phyloP scores from a whole-genome alignment of 2,113 vertebrate species.

The Oreochromis aureus region DNA sequence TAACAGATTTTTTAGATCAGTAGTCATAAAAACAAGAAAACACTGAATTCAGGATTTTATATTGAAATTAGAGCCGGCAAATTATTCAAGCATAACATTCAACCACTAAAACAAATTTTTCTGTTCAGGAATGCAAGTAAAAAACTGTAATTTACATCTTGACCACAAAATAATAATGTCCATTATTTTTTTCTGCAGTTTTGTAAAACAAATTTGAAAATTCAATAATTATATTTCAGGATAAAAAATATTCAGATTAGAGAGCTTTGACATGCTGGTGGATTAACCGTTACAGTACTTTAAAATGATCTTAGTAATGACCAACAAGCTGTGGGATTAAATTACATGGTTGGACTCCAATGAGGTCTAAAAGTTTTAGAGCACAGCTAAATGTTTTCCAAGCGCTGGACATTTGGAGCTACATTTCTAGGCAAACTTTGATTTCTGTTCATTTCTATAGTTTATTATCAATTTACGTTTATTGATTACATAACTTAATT shows the following conservation, averaged over 20 bases:
- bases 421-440: background rate
- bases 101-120: background rate
- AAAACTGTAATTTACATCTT: background rate
- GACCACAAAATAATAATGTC: background rate
- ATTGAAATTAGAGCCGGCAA: background rate
- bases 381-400: background rate
- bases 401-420: background rate
- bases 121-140: background rate
- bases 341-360: background rate
- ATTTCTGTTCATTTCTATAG: rapidly evolving
- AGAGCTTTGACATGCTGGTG: background rate
- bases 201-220: background rate
- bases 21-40: background rate
- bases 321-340: background rate
- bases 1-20: background rate
- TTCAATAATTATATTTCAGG: background rate
- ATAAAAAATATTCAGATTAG: background rate
- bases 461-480: background rate
- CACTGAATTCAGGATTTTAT: background rate
- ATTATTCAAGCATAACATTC: background rate
- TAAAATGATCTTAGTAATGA: background rate
- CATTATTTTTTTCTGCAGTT: rapidly evolving
- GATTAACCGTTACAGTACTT: rapidly evolving
- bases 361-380: background rate
- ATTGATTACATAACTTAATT: background rate